phyloP scores from a whole-genome alignment of 1,140 invertebrate species.

The Pectinophora gossypiella region DNA sequence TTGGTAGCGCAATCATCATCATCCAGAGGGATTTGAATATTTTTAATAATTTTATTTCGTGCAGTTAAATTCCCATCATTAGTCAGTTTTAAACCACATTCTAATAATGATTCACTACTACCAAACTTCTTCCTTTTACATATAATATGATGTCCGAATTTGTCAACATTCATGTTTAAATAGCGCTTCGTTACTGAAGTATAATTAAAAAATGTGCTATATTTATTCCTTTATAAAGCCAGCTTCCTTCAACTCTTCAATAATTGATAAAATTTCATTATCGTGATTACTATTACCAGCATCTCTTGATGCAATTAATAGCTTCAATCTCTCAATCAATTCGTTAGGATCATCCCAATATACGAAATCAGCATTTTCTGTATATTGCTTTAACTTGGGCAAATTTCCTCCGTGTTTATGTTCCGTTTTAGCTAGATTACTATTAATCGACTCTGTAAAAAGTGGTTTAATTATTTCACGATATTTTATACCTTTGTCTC shows the following conservation, averaged over 20 bases:
- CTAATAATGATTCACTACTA: too few species aligned
- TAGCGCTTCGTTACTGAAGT: neutral
- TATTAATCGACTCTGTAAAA: neutral
- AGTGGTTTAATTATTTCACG: constrained; percentile 9
- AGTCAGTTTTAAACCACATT: too few species aligned
- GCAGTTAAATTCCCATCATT: neutral
- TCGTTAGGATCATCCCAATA: constrained; percentile 30
- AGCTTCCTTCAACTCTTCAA: constrained; percentile 30
- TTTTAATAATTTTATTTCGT: constrained; percentile 6
- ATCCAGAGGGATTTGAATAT: neutral
- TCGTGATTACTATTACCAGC: constrained; percentile 38
- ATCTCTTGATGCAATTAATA: constrained; percentile 37
- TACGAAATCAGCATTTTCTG: constrained; percentile 33
- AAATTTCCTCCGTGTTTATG: neutral
- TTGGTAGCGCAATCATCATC: constrained; percentile 8
- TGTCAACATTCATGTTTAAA: constrained; percentile 13
- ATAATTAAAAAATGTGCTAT: neutral
- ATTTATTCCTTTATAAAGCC: constrained; percentile 1
- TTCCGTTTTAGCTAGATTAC: too few species aligned
- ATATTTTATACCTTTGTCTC: neutral
- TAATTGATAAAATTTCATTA: constrained; percentile 53
- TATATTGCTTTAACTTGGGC: constrained; percentile 27
- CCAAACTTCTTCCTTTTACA: constrained; percentile 2
- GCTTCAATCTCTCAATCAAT: constrained; percentile 38
- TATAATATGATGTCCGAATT: constrained; percentile 21